These are phyloP conservation scores for Seriola dumerili DNA, from an alignment of 2,113 vertebrate species.

Conservation along the genomic window DNA sequence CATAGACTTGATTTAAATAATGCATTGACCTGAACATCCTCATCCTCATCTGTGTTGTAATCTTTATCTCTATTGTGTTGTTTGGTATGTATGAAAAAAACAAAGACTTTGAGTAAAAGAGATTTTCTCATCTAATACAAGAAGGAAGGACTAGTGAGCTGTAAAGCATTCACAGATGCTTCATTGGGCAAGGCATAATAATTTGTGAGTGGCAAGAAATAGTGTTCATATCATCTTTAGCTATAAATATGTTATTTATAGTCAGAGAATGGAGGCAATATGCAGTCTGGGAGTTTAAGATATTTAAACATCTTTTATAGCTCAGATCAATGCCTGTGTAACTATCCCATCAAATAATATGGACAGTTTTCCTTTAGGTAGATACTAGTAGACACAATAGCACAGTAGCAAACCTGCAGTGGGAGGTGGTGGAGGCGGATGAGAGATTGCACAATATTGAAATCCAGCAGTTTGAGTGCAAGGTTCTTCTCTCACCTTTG, in stretches of 20 bases:
- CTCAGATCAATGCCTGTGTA: constrained; percentile 15
- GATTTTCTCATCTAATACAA: background rate
- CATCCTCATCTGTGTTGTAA: background rate
- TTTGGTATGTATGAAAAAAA: constrained; percentile 10
- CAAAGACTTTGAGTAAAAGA: background rate
- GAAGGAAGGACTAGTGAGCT: background rate
- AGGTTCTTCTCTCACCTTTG: constrained; percentile 44
- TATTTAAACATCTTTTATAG: constrained; percentile 17
- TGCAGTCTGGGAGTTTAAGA: background rate
- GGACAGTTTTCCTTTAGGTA: constrained; percentile 1
- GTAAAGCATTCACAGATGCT: background rate
- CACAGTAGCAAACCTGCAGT: constrained; percentile 25
- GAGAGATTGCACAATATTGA: constrained; percentile 44
- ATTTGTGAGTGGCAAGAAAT: background rate
- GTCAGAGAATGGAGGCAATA: background rate
- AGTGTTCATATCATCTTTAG: background rate
- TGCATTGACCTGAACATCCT: constrained; percentile 23
- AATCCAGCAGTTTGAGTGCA: constrained; percentile 42
- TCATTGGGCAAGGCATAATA: background rate
- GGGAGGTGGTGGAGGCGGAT: constrained; percentile 54
- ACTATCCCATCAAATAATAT: constrained; percentile 16
- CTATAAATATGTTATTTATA: constrained; percentile 13
- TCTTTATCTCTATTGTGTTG: background rate
- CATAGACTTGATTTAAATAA: constrained; percentile 50
- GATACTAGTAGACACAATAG: constrained; percentile 12